These are phyloP conservation scores for Chamaea fasciata DNA, from an alignment of 2,113 vertebrate species.

Conservation along the genomic window DNA sequence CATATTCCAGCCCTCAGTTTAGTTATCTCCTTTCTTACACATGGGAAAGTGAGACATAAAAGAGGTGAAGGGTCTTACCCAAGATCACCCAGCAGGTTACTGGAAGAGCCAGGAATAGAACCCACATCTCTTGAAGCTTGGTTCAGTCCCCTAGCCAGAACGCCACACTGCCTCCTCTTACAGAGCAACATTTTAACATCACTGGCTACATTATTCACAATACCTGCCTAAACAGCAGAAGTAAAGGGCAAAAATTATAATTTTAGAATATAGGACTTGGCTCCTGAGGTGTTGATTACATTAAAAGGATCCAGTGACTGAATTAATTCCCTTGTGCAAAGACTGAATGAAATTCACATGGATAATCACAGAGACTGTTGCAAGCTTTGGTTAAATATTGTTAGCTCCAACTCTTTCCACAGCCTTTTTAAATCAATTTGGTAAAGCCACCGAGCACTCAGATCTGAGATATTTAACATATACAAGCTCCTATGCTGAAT, in stretches of 20 bases:
- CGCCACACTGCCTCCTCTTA: conserved; percentile 48
- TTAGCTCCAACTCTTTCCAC: neutral
- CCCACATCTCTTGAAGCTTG: conserved; percentile 36
- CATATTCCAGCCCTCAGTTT: neutral
- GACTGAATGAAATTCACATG: neutral
- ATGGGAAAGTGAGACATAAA: conserved; percentile 21
- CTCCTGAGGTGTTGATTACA: conserved; percentile 42
- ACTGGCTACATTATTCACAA: conserved; percentile 57
- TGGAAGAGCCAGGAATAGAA: conserved; percentile 47
- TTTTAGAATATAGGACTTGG: conserved; percentile 36
- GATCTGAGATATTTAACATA: neutral
- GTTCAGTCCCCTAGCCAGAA: conserved; percentile 58
- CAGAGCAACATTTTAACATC: conserved; percentile 53
- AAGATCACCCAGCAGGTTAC: conserved; percentile 49
- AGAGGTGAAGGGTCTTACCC: conserved; percentile 44
- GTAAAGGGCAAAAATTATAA: conserved; percentile 58
- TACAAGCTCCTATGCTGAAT: neutral
- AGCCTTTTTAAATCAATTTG: neutral
- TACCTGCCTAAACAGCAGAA: conserved; percentile 61
- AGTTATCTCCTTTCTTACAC: conserved; percentile 30
- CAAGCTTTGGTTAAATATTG: neutral
- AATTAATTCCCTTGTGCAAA: conserved; percentile 6
- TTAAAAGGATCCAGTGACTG: conserved; percentile 41
- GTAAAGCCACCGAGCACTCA: neutral
- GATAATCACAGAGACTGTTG: conserved; percentile 1